Evolutionary conservation across 1,140 invertebrate species (phyloP).

Genomic region (Saxidomus purpurata): DNA sequence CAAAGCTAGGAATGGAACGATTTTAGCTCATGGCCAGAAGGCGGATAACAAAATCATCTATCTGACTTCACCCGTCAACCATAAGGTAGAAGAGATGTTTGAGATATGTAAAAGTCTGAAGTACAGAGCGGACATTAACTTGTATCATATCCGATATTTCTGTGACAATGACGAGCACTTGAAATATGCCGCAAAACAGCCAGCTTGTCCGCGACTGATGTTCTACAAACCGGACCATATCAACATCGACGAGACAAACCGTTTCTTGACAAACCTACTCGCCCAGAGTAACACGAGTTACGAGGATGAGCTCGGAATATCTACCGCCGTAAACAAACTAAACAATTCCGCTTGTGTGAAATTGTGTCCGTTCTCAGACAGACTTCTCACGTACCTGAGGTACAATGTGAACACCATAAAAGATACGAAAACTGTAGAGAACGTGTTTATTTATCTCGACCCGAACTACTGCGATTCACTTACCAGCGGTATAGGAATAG

Average conservation of each 20-base stretch:
- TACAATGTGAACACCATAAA: slow-evolving; percentile 20
- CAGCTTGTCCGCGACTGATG: slow-evolving; percentile 16
- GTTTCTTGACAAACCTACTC: background rate
- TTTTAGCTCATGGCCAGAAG: slow-evolving; percentile 30
- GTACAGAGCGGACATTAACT: slow-evolving; percentile 13
- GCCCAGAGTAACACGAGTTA: background rate
- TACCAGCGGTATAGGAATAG: background rate
- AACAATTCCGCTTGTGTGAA: background rate
- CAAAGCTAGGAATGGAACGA: slow-evolving; percentile 15
- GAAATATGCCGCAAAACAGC: slow-evolving; percentile 5
- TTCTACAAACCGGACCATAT: slow-evolving; percentile 43
- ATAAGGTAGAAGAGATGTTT: slow-evolving; percentile 18
- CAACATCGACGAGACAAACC: slow-evolving; percentile 17
- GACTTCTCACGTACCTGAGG: slow-evolving; percentile 2
- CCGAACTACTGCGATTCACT: slow-evolving; percentile 28
- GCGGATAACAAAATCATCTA: slow-evolving; percentile 38
- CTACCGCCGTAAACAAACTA: background rate
- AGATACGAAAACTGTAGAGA: background rate
- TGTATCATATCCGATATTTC: slow-evolving; percentile 23
- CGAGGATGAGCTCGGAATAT: slow-evolving; percentile 17
- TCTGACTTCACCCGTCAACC: slow-evolving; percentile 23
- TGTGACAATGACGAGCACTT: slow-evolving; percentile 8
- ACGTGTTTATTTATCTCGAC: slow-evolving; percentile 31
- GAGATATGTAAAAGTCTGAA: background rate
- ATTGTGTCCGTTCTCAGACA: slow-evolving; percentile 21